A percentile compares a stretch with the other conserved stretches of the same genome.
These are phyloP conservation scores for Chelonia mydas DNA, from an alignment of 2,797 vertebrate genomes.

Conservation along the genomic window DNA sequence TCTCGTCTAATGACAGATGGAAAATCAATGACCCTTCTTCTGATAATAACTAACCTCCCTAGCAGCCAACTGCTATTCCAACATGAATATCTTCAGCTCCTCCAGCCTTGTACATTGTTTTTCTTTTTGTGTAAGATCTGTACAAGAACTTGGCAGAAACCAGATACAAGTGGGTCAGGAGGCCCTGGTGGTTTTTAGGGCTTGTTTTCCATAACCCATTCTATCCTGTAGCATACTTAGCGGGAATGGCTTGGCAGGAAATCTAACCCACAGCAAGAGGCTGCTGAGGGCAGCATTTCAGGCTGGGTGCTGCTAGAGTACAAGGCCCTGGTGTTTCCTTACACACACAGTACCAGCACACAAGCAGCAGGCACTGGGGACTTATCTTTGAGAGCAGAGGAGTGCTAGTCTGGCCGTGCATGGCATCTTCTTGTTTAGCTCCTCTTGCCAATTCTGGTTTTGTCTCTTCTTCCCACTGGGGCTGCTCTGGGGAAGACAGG, in stretches of 20 bases:
- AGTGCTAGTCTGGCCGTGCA: not conserved
- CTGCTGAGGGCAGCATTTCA: conserved; percentile 54
- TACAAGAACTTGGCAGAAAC: conserved; percentile 77
- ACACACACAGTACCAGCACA: not conserved
- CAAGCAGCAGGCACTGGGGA: not conserved
- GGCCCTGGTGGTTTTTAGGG: conserved; percentile 77
- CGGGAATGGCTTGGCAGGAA: conserved; percentile 65
- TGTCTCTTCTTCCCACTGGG: conserved; percentile 13
- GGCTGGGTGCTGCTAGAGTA: not conserved
- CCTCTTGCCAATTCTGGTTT: conserved; percentile 27
- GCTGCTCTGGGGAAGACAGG: not conserved
- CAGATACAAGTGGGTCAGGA: conserved; percentile 78
- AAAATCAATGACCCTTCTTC: not conserved
- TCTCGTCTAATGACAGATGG: not conserved
- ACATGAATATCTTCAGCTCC: conserved; percentile 49
- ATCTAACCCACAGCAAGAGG: conserved; percentile 45
- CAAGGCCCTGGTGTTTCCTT: conserved; percentile 36
- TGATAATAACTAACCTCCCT: conserved; percentile 52
- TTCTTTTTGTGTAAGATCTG: conserved; percentile 74
- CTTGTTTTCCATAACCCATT: conserved; percentile 75
- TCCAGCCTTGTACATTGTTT: conserved; percentile 65
- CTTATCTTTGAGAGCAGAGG: not conserved
- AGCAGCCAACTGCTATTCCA: conserved; percentile 59
- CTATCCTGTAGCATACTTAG: conserved; percentile 74
- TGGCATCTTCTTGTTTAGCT: conserved; percentile 6